Base-by-base conservation (phyloP, 2,797 vertebrate genomes). In the Siniperca scherzeri region DNA sequence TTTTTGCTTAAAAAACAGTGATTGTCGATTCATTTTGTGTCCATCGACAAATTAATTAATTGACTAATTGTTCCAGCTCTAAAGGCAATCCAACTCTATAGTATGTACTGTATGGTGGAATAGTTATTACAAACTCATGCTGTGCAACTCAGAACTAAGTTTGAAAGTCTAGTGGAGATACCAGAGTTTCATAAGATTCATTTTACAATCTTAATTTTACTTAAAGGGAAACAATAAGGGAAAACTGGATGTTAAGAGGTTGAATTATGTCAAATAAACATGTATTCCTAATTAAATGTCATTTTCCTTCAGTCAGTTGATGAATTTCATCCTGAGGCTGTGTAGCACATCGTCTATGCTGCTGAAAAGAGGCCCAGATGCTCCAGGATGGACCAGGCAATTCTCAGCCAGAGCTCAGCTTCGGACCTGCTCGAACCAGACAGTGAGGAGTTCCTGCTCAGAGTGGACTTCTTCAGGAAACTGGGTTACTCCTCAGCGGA, bases 381-480 rank as follows among this genome's bases (percentile, higher is more conserved):
- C 60, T 84, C 62, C 75, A 90, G 46, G 76, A 96, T 95, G 94
- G 89, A 95, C 46, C 77, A 81, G 71, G 68, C 53, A 61, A 78
- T 77, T 59, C 72, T 70, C 64, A 81, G 61, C 77, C 84, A 78
- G 53, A 84, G 59, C 27, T 64, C 80, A 27, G 61, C 19, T 11
- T 66, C 72, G 5, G 87, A 70, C 36, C 80, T 38, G 4, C 71
- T 61, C 1, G 80, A 85, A 14, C 56, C 33, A 22, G 87, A 93
- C 66, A 80, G 76, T 1, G 70, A 88, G 0, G 97, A 97, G 78
- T 86, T 96, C 81, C 97, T 95, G 89, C 92, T 96, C 88, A 96
- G 94, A 88, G 95, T 97, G 79, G 97, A 98, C 78, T 98, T 98
- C 89, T 99, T 98, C 91, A 96, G 97, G 50, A 99, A 99, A 81